Percentiles rank a stretch among this genome's conserved stretches.
Evolutionary conservation across 92 coral and sea anemone species (phyloP).

Genomic region (Hydrozoanthus gracilis): DNA sequence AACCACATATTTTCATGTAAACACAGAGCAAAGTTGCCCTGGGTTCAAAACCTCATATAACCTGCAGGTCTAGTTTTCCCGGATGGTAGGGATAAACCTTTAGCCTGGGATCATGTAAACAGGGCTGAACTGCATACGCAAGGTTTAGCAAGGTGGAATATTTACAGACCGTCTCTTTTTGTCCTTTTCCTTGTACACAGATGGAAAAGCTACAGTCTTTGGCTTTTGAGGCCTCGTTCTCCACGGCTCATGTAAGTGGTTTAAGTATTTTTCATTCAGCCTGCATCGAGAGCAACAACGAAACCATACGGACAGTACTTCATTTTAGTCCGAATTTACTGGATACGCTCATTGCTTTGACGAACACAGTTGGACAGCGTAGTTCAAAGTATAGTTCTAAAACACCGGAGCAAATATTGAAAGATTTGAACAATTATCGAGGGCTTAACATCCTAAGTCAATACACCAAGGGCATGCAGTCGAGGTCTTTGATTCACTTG

Average conservation of each 20-base stretch:
- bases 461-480: slow-evolving; percentile 38
- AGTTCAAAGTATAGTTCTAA: neutral
- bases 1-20: too few relatives aligned
- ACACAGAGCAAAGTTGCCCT: too few relatives aligned
- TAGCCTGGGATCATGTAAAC: too few relatives aligned
- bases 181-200: neutral
- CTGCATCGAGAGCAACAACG: slow-evolving; percentile 29
- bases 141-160: too few relatives aligned
- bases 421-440: slow-evolving; percentile 6
- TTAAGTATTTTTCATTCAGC: slow-evolving; percentile 28
- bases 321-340: slow-evolving; percentile 38
- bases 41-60: too few relatives aligned
- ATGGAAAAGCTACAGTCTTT: slow-evolving; percentile 35
- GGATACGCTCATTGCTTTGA: slow-evolving; percentile 26
- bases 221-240: slow-evolving; percentile 26
- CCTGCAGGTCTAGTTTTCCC: too few relatives aligned
- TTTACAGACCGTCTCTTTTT: too few relatives aligned
- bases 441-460: slow-evolving; percentile 18
- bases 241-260: slow-evolving; percentile 17
- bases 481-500: slow-evolving; percentile 41
- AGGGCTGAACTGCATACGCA: too few relatives aligned
- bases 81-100: too few relatives aligned
- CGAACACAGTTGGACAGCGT: neutral
- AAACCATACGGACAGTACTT: slow-evolving; percentile 21
- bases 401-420: slow-evolving; percentile 38